These are phyloP conservation scores for Miltochrista miniata DNA, from an alignment of 2,888 invertebrate genomes.

Conservation along the genomic window DNA sequence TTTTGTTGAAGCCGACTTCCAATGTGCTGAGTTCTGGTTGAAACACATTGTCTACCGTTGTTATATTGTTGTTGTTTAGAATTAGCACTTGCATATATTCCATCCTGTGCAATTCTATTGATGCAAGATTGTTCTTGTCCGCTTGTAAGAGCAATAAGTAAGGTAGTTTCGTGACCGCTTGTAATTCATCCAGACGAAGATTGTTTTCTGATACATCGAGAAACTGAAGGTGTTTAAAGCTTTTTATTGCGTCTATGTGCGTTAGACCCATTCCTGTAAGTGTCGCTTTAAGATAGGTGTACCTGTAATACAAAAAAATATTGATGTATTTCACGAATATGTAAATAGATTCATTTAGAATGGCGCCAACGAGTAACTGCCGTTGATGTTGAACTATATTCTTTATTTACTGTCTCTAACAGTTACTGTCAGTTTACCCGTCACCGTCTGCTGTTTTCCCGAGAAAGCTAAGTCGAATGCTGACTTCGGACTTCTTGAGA, in stretches of 20 bases:
- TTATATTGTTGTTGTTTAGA: slow-evolving; percentile 79
- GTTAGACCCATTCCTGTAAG: slow-evolving; percentile 78
- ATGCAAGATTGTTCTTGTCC: slow-evolving; percentile 78
- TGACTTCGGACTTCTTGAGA: slow-evolving; percentile 45
- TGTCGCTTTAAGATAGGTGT: slow-evolving; percentile 83
- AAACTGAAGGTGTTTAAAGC: slow-evolving; percentile 82
- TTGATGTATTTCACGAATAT: too few species aligned
- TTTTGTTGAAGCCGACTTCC: slow-evolving; percentile 79
- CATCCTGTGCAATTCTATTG: slow-evolving; percentile 75
- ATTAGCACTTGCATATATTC: slow-evolving; percentile 84
- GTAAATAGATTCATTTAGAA: too few species aligned
- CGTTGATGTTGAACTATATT: too few species aligned
- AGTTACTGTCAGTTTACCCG: slow-evolving; percentile 56
- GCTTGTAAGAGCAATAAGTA: slow-evolving; percentile 83
- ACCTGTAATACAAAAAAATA: too few species aligned
- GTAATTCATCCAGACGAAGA: slow-evolving; percentile 71
- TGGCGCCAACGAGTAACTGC: too few species aligned
- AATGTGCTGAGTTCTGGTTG: slow-evolving; percentile 82
- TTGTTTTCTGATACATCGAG: slow-evolving; percentile 83
- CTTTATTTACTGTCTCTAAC: too few species aligned
- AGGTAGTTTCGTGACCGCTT: slow-evolving; percentile 76
- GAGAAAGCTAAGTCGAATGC: slow-evolving; percentile 61
- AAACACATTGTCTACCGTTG: slow-evolving; percentile 73
- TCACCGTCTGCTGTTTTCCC: slow-evolving; percentile 77
- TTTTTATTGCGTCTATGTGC: slow-evolving; percentile 72